Conservation (phyloP, 2,113 vertebrate species). For the Eclectus roratus region DNA sequence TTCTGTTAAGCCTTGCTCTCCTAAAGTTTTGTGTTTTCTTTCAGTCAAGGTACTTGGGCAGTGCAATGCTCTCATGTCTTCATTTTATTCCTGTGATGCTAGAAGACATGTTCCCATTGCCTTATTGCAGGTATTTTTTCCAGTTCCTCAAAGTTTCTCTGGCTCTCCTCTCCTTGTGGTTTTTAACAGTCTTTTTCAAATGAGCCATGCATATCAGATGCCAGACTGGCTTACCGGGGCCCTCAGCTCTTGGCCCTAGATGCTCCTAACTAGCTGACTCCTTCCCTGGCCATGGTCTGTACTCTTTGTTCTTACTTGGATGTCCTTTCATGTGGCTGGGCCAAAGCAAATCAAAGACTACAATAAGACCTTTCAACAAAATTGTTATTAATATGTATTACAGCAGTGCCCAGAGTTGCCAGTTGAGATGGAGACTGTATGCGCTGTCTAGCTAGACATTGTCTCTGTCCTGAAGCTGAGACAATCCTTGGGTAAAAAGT, state of each 20-base stretch:
- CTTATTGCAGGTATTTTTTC: neutral
- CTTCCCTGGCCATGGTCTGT: neutral
- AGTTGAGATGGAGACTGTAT: neutral
- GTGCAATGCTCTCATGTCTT: neutral
- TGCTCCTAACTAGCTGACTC: neutral
- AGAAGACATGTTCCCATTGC: neutral
- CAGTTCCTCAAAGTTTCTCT: neutral
- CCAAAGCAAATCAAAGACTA: conserved; percentile 44
- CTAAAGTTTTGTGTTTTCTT: neutral
- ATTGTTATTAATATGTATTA: conserved; percentile 46
- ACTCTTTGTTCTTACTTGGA: conserved; percentile 42
- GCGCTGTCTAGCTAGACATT: neutral
- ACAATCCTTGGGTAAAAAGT: neutral
- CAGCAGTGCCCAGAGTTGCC: neutral
- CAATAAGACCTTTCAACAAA: conserved; percentile 52
- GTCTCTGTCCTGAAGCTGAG: neutral
- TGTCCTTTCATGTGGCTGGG: neutral
- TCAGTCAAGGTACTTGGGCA: neutral
- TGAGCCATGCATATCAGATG: neutral
- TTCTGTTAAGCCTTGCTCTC: neutral
- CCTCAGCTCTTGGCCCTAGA: neutral
- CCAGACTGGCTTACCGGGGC: neutral
- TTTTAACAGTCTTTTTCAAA: conserved; percentile 1
- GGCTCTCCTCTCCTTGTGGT: neutral
- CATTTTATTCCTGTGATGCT: neutral